Evolutionary conservation across 2,888 invertebrate genomes (phyloP).

Genomic region (Stomorhina lunata): DNA sequence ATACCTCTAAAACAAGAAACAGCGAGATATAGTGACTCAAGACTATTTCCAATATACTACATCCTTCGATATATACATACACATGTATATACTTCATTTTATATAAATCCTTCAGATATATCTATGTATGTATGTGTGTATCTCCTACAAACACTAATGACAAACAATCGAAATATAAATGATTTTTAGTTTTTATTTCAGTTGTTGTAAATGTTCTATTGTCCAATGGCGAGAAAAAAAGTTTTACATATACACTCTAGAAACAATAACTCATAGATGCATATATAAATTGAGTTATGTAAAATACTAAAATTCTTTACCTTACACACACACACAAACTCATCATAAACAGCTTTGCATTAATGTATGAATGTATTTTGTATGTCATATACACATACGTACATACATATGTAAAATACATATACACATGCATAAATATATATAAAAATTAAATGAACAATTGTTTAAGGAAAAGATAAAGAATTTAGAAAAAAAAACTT

Average conservation of each 20-base stretch:
- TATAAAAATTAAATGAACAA: slow-evolving; percentile 35
- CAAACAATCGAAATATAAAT: slow-evolving; percentile 45
- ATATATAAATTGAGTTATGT: neutral
- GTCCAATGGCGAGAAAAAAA: slow-evolving; percentile 25
- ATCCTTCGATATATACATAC: too few species aligned
- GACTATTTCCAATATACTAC: too few species aligned
- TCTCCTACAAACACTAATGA: neutral
- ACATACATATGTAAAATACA: neutral
- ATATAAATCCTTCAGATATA: neutral
- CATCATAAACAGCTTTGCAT: neutral
- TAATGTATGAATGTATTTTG: neutral
- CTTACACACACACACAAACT: neutral
- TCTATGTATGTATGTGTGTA: neutral
- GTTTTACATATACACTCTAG: neutral
- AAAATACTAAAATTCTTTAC: neutral
- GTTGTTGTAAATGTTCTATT: slow-evolving; percentile 9
- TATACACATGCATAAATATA: neutral
- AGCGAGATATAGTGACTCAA: too few species aligned
- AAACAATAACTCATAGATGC: slow-evolving; percentile 19
- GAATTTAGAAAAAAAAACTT: neutral
- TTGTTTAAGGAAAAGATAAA: neutral
- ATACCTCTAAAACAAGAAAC: neutral
- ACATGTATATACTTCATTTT: neutral
- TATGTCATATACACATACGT: neutral
- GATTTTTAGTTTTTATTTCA: too few species aligned